Evolutionary conservation across 1,140 invertebrate species (phyloP).

Genomic region (Heterodera carotae): DNA sequence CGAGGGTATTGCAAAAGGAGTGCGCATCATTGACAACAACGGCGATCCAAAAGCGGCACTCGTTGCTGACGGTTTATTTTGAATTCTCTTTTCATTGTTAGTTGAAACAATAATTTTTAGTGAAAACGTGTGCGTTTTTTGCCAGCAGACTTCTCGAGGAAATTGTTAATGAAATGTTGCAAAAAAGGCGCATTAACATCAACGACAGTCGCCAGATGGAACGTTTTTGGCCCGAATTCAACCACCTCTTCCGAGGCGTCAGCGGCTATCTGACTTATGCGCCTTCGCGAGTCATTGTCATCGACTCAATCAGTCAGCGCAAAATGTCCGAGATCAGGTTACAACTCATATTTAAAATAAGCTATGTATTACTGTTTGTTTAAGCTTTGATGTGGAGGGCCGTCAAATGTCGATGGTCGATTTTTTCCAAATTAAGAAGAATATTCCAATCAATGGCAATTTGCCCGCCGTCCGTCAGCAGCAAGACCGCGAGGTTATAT

Average conservation of each 20-base stretch:
- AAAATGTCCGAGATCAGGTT: slow-evolving; percentile 19
- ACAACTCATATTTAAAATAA: not conserved
- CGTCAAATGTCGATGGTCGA: slow-evolving; percentile 22
- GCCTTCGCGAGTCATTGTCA: slow-evolving; percentile 34
- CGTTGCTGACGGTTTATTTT: slow-evolving; percentile 31
- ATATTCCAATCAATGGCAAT: slow-evolving; percentile 15
- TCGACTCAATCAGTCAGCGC: slow-evolving; percentile 22
- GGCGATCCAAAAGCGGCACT: slow-evolving; percentile 31
- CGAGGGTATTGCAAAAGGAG: slow-evolving; percentile 33
- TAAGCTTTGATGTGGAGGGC: slow-evolving; percentile 30
- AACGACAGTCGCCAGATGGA: slow-evolving; percentile 18
- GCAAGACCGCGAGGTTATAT: slow-evolving; percentile 20
- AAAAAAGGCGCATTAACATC: not conserved
- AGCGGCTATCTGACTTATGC: slow-evolving; percentile 35
- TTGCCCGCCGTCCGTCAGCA: slow-evolving; percentile 36
- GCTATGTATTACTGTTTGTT: not conserved
- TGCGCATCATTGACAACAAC: slow-evolving; percentile 35
- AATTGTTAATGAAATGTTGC: slow-evolving; percentile 30
- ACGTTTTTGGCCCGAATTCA: slow-evolving; percentile 17
- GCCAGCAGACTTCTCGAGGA: slow-evolving; percentile 8
- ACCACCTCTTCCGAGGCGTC: slow-evolving; percentile 29
- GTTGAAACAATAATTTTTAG: slow-evolving; percentile 10
- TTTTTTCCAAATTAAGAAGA: slow-evolving; percentile 23
- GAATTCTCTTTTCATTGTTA: not conserved
- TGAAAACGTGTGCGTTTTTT: slow-evolving; percentile 40